Percentiles rank a stretch among this genome's conserved stretches.
These are phyloP conservation scores for Homalodisca vitripennis DNA, from an alignment of 1,140 invertebrate species.

Conservation along the genomic window DNA sequence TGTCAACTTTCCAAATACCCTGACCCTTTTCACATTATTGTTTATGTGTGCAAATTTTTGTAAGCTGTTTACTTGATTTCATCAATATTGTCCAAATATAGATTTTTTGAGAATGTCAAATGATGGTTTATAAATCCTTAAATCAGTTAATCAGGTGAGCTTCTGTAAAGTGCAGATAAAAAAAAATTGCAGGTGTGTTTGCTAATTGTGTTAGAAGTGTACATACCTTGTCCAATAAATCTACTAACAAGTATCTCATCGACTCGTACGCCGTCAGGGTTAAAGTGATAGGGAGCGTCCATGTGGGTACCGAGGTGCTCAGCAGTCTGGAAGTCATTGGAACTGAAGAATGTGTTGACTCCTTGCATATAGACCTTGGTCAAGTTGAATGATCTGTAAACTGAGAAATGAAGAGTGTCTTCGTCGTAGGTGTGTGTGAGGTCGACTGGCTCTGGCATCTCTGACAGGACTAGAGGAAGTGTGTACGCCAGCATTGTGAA, in stretches of 20 bases:
- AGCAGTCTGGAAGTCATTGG: slow-evolving; percentile 55
- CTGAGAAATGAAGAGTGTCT: not conserved
- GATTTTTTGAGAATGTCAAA: no score
- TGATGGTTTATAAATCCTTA: no score
- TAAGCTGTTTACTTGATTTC: no score
- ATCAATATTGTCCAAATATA: no score
- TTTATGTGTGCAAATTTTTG: no score
- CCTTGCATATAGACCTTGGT: not conserved
- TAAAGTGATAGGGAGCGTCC: slow-evolving; percentile 66
- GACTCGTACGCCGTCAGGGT: slow-evolving; percentile 51
- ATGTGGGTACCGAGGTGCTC: slow-evolving; percentile 67
- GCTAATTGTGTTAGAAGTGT: no score
- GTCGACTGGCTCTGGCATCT: not conserved
- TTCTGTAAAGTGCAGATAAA: no score
- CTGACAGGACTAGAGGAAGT: not conserved
- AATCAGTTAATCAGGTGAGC: no score
- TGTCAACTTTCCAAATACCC: no score
- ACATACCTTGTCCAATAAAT: slow-evolving; percentile 53
- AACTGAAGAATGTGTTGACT: slow-evolving; percentile 46
- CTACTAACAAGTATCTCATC: slow-evolving; percentile 59
- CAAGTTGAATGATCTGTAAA: not conserved
- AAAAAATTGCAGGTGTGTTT: no score
- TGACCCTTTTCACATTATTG: no score
- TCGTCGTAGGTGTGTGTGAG: not conserved
- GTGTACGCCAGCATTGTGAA: no score